Evolutionary conservation across 2,888 invertebrate species (phyloP).

Genomic region (Phlogophora meticulosa): DNA sequence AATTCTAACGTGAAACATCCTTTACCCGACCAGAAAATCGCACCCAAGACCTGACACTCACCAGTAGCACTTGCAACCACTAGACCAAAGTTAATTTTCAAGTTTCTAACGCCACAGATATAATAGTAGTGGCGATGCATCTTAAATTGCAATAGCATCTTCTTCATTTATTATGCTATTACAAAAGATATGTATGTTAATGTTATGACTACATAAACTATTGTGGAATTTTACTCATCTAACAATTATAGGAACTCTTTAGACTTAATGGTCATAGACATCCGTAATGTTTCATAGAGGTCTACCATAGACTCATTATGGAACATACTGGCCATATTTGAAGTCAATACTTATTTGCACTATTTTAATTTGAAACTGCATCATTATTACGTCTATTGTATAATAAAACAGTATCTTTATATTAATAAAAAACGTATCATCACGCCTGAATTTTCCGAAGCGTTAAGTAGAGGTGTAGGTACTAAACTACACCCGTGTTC

Average conservation of each 20-base stretch:
- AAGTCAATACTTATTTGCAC: neutral
- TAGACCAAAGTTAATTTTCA: neutral
- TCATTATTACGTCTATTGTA: neutral
- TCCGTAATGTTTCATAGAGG: neutral
- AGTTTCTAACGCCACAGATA: slow-evolving; percentile 17
- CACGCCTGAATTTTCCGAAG: no score
- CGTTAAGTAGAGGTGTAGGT: no score
- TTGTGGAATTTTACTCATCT: slow-evolving; percentile 4
- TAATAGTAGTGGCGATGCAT: slow-evolving; percentile 12
- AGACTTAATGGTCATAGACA: neutral
- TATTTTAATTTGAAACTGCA: slow-evolving; percentile 13
- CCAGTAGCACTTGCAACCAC: no score
- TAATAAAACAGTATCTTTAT: neutral
- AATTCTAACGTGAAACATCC: neutral
- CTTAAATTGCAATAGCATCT: slow-evolving; percentile 30
- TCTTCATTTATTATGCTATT: slow-evolving; percentile 17
- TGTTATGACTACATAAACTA: slow-evolving; percentile 14
- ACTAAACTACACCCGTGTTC: no score
- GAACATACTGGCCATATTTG: slow-evolving; percentile 5
- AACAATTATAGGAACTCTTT: slow-evolving; percentile 8
- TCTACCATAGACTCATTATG: neutral
- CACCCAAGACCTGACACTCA: no score
- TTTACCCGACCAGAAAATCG: neutral
- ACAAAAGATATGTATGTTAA: slow-evolving; percentile 38
- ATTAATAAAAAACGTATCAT: no score